A percentile compares a stretch with the other conserved stretches of the same genome.
phyloP scores from a whole-genome alignment of 2,888 invertebrate genomes.

The Patella caerulea region DNA sequence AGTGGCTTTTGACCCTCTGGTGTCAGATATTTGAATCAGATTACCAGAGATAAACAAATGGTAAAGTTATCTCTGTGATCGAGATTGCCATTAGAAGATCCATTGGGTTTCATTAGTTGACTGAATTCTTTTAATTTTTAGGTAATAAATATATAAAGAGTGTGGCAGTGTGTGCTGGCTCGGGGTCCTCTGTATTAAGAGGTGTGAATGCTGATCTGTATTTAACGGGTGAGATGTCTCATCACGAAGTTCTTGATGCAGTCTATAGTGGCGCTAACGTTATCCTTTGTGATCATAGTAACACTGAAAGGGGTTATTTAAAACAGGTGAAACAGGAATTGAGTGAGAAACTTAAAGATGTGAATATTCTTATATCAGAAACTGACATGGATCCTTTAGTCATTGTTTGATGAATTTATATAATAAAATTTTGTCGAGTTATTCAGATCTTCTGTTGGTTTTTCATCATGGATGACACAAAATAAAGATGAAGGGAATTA shows the following conservation, averaged over 20 bases:
- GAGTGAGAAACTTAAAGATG: conserved; percentile 71
- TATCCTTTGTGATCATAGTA: conserved; percentile 92
- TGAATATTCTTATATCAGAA: conserved; percentile 80
- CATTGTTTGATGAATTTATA: conserved; percentile 74
- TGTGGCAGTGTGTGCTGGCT: conserved; percentile 91
- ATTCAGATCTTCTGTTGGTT: too few species aligned
- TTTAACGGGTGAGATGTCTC: conserved; percentile 92
- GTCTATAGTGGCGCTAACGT: conserved; percentile 84
- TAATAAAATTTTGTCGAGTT: background rate
- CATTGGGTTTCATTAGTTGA: background rate
- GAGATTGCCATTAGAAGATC: too few species aligned
- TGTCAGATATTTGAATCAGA: too few species aligned
- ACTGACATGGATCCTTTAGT: conserved; percentile 84
- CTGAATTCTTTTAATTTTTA: background rate
- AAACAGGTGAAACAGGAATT: conserved; percentile 74
- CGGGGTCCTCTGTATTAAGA: conserved; percentile 85
- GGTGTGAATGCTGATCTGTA: conserved; percentile 83
- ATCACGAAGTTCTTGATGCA: conserved; percentile 92
- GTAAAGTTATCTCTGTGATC: too few species aligned
- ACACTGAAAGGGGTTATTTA: conserved; percentile 92
- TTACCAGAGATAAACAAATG: too few species aligned
- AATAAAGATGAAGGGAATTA: too few species aligned
- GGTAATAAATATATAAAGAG: background rate
- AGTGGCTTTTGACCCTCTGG: too few species aligned
- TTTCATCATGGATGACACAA: too few species aligned